phyloP scores from a whole-genome alignment of 2,797 vertebrate genomes.

The Macroramphosus scolopax region DNA sequence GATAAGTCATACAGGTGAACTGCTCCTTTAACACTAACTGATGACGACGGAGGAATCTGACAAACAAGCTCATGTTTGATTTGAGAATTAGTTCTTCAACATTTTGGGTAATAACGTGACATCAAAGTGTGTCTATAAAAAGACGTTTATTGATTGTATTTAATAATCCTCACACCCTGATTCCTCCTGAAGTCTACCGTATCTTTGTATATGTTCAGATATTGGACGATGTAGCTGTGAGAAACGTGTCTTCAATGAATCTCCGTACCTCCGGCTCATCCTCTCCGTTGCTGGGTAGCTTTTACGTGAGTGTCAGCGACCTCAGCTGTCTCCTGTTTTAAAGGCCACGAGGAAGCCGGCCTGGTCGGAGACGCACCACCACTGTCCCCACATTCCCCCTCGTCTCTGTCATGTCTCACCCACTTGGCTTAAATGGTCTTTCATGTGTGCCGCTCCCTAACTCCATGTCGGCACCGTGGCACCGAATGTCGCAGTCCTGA shows the following conservation, averaged over 20 bases:
- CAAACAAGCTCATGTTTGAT: too few relatives aligned
- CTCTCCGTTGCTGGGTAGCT: slow-evolving; percentile 10
- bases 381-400: slow-evolving; percentile 20
- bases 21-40: too few relatives aligned
- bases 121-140: too few relatives aligned
- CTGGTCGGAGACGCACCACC: slow-evolving; percentile 8
- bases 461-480: slow-evolving; percentile 26
- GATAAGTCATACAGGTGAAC: too few relatives aligned
- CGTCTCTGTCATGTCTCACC: slow-evolving; percentile 23
- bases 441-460: slow-evolving; percentile 30
- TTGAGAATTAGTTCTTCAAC: too few relatives aligned
- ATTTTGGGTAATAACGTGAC: too few relatives aligned
- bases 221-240: background rate
- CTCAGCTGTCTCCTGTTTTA: slow-evolving; percentile 19
- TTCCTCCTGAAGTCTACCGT: too few relatives aligned
- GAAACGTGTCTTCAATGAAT: slow-evolving; percentile 7
- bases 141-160: too few relatives aligned
- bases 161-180: too few relatives aligned
- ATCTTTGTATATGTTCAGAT: background rate
- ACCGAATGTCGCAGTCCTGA: slow-evolving; percentile 48
- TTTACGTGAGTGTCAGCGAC: slow-evolving; percentile 28
- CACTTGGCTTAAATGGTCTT: slow-evolving; percentile 38
- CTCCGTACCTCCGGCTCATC: too few relatives aligned
- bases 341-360: slow-evolving; percentile 15
- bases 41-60: too few relatives aligned